Evolutionary conservation across 1,140 invertebrate genomes (phyloP).

Genomic region (Plectrocnemia conspersa): DNA sequence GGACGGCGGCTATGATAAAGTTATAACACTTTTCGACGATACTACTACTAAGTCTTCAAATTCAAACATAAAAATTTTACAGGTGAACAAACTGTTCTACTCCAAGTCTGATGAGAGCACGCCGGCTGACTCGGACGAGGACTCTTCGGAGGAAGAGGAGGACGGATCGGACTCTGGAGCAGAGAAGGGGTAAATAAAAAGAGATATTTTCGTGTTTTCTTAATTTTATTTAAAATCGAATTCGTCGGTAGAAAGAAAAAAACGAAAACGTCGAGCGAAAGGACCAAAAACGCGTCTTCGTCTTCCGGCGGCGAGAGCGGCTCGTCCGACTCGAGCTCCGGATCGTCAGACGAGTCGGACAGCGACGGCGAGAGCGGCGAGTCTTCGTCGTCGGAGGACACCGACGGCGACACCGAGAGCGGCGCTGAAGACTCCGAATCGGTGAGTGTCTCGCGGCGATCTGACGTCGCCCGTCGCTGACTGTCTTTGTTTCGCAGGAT

Average conservation of each 20-base stretch:
- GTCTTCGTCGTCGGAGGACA: slow-evolving; percentile 34
- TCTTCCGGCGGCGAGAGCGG: slow-evolving; percentile 41
- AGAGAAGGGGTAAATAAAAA: slow-evolving; percentile 25
- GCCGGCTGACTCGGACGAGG: slow-evolving; percentile 20
- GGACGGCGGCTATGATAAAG: neutral
- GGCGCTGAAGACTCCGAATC: neutral
- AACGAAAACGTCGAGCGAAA: slow-evolving; percentile 24
- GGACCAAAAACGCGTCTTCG: slow-evolving; percentile 27
- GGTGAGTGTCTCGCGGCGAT: neutral
- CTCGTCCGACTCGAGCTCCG: slow-evolving; percentile 24
- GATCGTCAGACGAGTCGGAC: slow-evolving; percentile 34
- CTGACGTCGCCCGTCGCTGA: neutral
- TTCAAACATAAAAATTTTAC: slow-evolving; percentile 2
- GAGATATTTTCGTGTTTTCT: slow-evolving; percentile 10
- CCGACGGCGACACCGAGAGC: slow-evolving; percentile 26
- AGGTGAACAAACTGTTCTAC: slow-evolving; percentile 30
- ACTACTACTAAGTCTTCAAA: no score
- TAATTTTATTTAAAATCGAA: slow-evolving; percentile 11
- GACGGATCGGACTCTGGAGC: slow-evolving; percentile 35
- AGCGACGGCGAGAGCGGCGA: slow-evolving; percentile 22
- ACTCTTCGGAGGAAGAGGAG: slow-evolving; percentile 33
- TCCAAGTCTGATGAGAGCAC: slow-evolving; percentile 30
- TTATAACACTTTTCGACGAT: no score
- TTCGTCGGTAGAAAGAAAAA: slow-evolving; percentile 3
- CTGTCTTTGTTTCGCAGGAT: slow-evolving; percentile 23